Base-by-base conservation (phyloP, 2,888 invertebrate genomes). In the Phymatocera aterrima region DNA sequence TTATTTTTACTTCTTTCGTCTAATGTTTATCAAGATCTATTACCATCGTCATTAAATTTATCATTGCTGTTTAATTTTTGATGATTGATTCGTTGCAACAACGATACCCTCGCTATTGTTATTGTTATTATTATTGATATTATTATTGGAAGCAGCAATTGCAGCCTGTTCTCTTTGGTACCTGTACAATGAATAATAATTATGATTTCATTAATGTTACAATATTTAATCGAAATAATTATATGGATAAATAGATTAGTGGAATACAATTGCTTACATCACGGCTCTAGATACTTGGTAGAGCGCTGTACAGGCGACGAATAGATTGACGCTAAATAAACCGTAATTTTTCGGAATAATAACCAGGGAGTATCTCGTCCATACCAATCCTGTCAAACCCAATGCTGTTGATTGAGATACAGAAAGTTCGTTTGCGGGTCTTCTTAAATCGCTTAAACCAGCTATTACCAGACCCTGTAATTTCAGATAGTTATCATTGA, bases 301-400 rank as follows among this genome's bases (percentile, higher is more conserved):
- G 0, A 96, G 81, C 83, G 96, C 98, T 3, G 98, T 98, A 2
- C 93, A 85, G 2, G 95, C 98, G n/a, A 99, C 98, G 91, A 99
- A 99, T 5, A 98, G 93, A 91, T 99, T 99, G 6, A 99, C 99
- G 84, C 97, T 95, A 89, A 99, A 98, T 6, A 99, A 93, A 85
- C 96, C 95, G 91, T 96, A 98, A 91, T 99, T 99, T 92, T 97
- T 98, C 0, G 99, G 99, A 85, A 95, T 97, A 87, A 99, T 99
- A 31, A 98, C 98, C 81, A 99, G 91, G 0, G 99, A 99, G 90
- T 99, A 95, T 81, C 99, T 94, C 10, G 98, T 97, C 99, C 99
- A 99, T 85, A 99, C 96, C 34, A 96, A 85, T 37, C 98, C 98
- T 24, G 99, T 99, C 2, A 96, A 95, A 18, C 96, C 95, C 77